Evolutionary conservation across 2,888 invertebrate genomes (phyloP), one percentile per base, ranked within the genome.

Genomic region (Meandrusa payeni): DNA sequence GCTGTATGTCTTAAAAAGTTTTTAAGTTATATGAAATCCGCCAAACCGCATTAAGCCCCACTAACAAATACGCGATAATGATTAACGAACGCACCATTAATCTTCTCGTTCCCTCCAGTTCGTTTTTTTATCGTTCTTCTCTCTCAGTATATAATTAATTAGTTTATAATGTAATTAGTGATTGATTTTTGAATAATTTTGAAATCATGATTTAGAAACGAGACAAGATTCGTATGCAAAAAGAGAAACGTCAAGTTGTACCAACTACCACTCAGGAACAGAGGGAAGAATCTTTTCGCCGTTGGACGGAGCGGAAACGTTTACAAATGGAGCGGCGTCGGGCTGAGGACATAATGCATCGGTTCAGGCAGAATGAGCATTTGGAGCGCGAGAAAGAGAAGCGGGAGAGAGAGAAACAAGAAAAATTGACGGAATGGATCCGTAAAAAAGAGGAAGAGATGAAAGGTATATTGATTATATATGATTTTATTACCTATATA

Each of bases 401-500:
- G 48, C 77, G 77, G 1, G 74, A 80, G 31, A 66, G 67, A 20
- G 69, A 67, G 19, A 87, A 85, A 47, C 82, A 85, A 24, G 86
- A 88, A 34, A 88, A 89, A 50, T 69, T 90, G 13, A 76, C 82
- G 19, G 83, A 74, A 26, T 92, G 92, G 92, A 72, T 88, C 15
- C 81, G 80, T 33, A 89, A 78, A 53, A 92, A 92, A 50, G 89
- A 90, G 40, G 89, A 90, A 43, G 77, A 82, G 6, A 83, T 89
- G 41, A 89, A 91, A 81, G 85, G 92, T 91, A n/a, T n/a, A n/a
- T n/a, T n/a, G n/a, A n/a, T n/a, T n/a, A n/a, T n/a, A n/a, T n/a
- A n/a, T n/a, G n/a, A n/a, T n/a, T n/a, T n/a, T n/a, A n/a, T n/a
- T n/a, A n/a, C n/a, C n/a, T n/a, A n/a, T n/a, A n/a, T n/a, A n/a